A percentile compares a stretch with the other conserved stretches of the same genome.
Conservation (phyloP, 2,888 invertebrate species). For the Ischnus inquisitorius region DNA sequence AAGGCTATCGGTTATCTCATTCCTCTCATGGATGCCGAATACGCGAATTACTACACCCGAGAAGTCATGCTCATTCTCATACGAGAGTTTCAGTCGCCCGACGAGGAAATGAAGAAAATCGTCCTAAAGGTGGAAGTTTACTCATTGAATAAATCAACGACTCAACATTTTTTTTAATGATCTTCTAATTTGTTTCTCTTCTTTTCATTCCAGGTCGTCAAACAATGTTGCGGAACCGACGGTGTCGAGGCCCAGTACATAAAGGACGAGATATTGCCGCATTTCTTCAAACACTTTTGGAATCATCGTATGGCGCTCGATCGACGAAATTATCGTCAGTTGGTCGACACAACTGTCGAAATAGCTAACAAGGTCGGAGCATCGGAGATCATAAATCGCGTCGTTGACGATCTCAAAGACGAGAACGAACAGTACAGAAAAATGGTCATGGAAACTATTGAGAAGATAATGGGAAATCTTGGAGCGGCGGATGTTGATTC, state of each 20-base stretch:
- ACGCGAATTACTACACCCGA: conserved; percentile 99
- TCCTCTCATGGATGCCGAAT: conserved; percentile 99
- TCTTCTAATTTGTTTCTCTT: conserved; percentile 1
- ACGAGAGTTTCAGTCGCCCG: conserved; percentile 99
- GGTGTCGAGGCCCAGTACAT: conserved; percentile 99
- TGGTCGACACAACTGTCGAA: conserved; percentile 99
- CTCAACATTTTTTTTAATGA: conserved; percentile 12
- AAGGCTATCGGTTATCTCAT: conserved; percentile 99
- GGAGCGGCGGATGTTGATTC: conserved; percentile 99
- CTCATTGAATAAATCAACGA: too few species aligned
- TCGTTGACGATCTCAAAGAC: conserved; percentile 99
- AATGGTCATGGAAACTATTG: conserved; percentile 99
- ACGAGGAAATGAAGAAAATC: conserved; percentile 99
- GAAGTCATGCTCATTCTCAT: conserved; percentile 99
- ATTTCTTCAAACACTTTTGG: conserved; percentile 99
- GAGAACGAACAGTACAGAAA: conserved; percentile 99
- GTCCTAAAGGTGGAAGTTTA: conserved; percentile 93
- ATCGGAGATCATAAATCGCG: conserved; percentile 98
- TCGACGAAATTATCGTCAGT: conserved; percentile 96
- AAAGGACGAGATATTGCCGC: conserved; percentile 99
- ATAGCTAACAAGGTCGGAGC: conserved; percentile 99
- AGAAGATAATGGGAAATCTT: conserved; percentile 98
- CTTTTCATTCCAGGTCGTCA: conserved; percentile 91
- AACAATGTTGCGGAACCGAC: conserved; percentile 99
- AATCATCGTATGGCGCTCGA: conserved; percentile 99